These are phyloP conservation scores for Eriosoma lanigerum DNA, from an alignment of 1,140 invertebrate species.

Conservation along the genomic window DNA sequence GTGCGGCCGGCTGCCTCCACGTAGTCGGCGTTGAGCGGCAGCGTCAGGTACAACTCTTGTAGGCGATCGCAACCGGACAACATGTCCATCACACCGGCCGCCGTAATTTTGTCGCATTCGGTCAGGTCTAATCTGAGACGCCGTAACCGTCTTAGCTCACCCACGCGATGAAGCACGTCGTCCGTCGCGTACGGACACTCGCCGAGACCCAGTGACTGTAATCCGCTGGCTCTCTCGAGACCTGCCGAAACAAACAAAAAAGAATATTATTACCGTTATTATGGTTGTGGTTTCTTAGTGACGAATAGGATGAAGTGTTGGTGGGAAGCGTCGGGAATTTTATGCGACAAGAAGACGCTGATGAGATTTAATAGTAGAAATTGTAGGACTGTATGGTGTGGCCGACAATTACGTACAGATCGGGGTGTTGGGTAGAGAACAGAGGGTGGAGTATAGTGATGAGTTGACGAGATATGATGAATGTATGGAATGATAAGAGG, in stretches of 20 bases:
- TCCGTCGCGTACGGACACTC: slow-evolving; percentile 40
- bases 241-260: not conserved
- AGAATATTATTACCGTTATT: not conserved
- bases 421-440: too few species aligned
- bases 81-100: slow-evolving; percentile 12
- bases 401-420: too few species aligned
- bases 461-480: too few species aligned
- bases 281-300: too few species aligned
- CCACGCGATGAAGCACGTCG: not conserved
- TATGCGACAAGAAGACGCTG: too few species aligned
- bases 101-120: slow-evolving; percentile 33
- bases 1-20: not conserved
- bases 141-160: not conserved
- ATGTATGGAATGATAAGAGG: too few species aligned
- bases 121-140: slow-evolving; percentile 10
- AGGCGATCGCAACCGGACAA: slow-evolving; percentile 15
- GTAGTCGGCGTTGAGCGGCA: slow-evolving; percentile 9
- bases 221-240: not conserved
- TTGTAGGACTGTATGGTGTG: too few species aligned
- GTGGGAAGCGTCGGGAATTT: too few species aligned
- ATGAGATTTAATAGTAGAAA: too few species aligned
- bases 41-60: not conserved
- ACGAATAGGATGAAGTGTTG: too few species aligned
- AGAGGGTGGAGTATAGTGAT: too few species aligned
- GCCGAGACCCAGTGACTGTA: not conserved